Evolutionary conservation across 2,113 vertebrate species (phyloP), one percentile per base, ranked within the genome.

Genomic region (Nipponia nippon): DNA sequence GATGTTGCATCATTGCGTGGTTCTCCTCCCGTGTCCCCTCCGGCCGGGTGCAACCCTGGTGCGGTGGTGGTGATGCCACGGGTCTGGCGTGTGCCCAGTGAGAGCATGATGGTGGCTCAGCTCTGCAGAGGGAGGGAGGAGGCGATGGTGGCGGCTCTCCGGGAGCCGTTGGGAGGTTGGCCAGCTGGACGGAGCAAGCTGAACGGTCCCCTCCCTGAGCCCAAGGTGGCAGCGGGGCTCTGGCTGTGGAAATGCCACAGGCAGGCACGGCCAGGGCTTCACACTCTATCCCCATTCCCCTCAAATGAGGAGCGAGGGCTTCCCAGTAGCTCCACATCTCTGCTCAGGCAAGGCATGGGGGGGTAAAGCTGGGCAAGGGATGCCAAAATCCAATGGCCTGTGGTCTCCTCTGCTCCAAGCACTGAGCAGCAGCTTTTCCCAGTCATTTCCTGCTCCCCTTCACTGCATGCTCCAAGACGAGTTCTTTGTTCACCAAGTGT

Each of bases 101-200:
- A 38, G 58, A 91, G 55, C 2, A 1, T 50, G 69, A 42, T 5
- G 3, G 50, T 2, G 21, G 53, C 38, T 32, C 70, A 53, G 81
- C 52, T 66, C 50, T 0, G 1, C 46, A 21, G 59, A 29, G 13
- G 50, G 18, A 36, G 46, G 58, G 15, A 46, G 46, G 29, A 19
- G 72, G 67, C 0, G 16, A 63, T 11, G 50, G 42, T 13, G 27
- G 30, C 1, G 13, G 79, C 50, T 71, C 79, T 23, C 91, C 0
- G 0, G 19, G 73, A 87, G 76, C 55, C 0, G 0, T 3, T 53
- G 16, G 70, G 34, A 46, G n/a, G 72, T 7, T 19, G 62, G 47
- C 23, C 2, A 2, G 29, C 25, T 15, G 40, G 56, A 11, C 13
- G 77, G 67, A 76, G 19, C 26, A 0, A 49, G 89, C 42, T 27